A percentile compares a stretch with the other conserved stretches of the same genome.
Conservation (phyloP, 1,140 invertebrate genomes). For the Drosophila auraria region DNA sequence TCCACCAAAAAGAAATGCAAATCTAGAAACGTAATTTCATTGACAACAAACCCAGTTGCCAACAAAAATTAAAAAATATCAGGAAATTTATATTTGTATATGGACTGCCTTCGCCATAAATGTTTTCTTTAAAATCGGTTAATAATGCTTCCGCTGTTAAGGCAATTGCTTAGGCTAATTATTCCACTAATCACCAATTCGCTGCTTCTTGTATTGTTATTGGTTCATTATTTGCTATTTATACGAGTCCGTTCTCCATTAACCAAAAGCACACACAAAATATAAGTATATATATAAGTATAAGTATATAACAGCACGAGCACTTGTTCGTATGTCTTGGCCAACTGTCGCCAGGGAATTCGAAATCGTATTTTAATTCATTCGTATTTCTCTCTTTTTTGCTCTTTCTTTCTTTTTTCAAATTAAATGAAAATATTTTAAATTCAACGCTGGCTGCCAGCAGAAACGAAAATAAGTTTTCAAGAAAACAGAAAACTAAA, state of each 20-base stretch:
- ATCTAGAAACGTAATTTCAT: background rate
- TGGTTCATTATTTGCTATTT: constrained; percentile 53
- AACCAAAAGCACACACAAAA: constrained; percentile 24
- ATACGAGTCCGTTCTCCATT: constrained; percentile 35
- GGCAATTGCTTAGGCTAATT: constrained; percentile 45
- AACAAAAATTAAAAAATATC: constrained; percentile 4
- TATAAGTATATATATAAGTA: background rate
- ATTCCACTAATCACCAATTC: constrained; percentile 36
- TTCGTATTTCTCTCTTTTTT: constrained; percentile 32
- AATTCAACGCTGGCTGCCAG: constrained; percentile 58
- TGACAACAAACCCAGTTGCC: constrained; percentile 1
- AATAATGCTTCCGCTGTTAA: constrained; percentile 26
- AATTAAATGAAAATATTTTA: constrained; percentile 63
- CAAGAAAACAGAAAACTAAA: constrained; percentile 39
- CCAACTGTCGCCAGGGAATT: constrained; percentile 59
- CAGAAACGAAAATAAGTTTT: constrained; percentile 73
- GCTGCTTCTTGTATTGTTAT: constrained; percentile 25
- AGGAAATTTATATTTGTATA: constrained; percentile 5
- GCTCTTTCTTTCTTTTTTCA: constrained; percentile 16
- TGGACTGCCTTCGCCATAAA: constrained; percentile 12
- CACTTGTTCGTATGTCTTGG: constrained; percentile 42
- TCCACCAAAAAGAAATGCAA: constrained; percentile 3
- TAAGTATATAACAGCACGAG: constrained; percentile 28
- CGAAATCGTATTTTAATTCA: constrained; percentile 39
- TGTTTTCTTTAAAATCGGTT: constrained; percentile 1